phyloP scores from a whole-genome alignment of 2,113 vertebrate genomes.

The Nycticorax nycticorax region DNA sequence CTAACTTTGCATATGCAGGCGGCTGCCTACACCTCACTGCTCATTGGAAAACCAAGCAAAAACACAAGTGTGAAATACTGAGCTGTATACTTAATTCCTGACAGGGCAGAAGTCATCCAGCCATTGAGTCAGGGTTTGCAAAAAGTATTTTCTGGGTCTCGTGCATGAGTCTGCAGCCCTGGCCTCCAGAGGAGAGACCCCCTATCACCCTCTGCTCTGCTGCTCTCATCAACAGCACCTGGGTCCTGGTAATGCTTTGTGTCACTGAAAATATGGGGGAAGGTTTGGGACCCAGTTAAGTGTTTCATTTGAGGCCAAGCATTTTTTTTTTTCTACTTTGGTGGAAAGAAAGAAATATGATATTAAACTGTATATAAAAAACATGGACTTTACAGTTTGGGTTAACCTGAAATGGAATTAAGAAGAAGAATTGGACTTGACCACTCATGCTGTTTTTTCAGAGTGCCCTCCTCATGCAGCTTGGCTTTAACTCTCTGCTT shows the following conservation, averaged over 20 bases:
- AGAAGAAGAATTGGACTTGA: background rate
- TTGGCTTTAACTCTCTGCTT: background rate
- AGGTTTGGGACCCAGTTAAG: background rate
- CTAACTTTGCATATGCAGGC: background rate
- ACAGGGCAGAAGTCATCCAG: background rate
- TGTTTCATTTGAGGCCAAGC: background rate
- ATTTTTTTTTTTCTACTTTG: background rate
- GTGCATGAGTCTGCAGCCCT: background rate
- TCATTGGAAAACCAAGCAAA: constrained; percentile 15
- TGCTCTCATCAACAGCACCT: background rate
- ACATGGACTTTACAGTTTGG: background rate
- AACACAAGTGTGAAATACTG: background rate
- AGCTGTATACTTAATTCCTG: background rate
- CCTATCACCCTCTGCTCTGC: background rate
- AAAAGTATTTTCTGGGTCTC: background rate
- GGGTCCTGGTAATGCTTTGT: rapidly evolving
- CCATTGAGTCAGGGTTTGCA: background rate
- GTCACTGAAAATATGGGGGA: background rate
- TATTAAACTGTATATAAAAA: background rate
- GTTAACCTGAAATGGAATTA: background rate
- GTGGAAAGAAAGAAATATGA: background rate
- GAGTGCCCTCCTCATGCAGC: background rate
- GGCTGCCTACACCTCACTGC: background rate
- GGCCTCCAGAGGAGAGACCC: background rate
- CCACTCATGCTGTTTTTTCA: background rate